phyloP scores from a whole-genome alignment of 1,140 invertebrate species.

The Drosophila nikananu region DNA sequence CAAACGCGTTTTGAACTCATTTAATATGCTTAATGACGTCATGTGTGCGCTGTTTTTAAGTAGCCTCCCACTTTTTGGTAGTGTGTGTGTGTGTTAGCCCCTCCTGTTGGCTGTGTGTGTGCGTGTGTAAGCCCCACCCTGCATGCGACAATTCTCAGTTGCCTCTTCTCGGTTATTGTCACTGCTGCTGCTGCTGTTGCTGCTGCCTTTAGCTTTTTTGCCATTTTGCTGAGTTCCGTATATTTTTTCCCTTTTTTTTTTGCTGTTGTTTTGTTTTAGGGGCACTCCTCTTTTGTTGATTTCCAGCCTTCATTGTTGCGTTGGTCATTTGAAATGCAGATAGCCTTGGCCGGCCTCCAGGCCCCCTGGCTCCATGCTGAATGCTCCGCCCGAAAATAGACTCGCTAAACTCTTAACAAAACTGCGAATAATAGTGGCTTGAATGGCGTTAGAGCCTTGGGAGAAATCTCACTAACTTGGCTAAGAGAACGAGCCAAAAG shows the following conservation, averaged over 20 bases:
- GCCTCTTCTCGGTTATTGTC: conserved; percentile 31
- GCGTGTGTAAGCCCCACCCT: conserved; percentile 29
- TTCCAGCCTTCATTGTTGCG: conserved; percentile 67
- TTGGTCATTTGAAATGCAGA: conserved; percentile 79
- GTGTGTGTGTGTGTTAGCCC: conserved; percentile 24
- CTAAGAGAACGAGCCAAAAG: conserved; percentile 19
- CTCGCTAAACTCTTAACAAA: conserved; percentile 52
- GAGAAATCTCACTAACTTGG: conserved; percentile 24
- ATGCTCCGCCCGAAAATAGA: conserved; percentile 42
- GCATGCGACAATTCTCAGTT: conserved; percentile 48
- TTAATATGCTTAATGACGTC: conserved; percentile 81
- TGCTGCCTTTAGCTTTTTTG: conserved; percentile 20
- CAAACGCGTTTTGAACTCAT: conserved; percentile 70
- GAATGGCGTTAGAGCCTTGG: conserved; percentile 41
- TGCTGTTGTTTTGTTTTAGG: conserved; percentile 46
- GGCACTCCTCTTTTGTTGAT: conserved; percentile 75
- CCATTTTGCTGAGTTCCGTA: conserved; percentile 12
- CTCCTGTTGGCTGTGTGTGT: conserved; percentile 5
- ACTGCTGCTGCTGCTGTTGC: conserved; percentile 23
- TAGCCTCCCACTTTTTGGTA: conserved; percentile 16
- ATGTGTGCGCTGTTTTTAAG: conserved; percentile 64
- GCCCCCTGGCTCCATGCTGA: conserved; percentile 40
- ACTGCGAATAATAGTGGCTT: conserved; percentile 35
- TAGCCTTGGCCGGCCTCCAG: conserved; percentile 60
- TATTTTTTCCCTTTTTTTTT: conserved; percentile 11